Percentiles rank a stretch among this genome's conserved stretches.
phyloP scores from a whole-genome alignment of 1,140 invertebrate genomes.

The Subanguina moxae region DNA sequence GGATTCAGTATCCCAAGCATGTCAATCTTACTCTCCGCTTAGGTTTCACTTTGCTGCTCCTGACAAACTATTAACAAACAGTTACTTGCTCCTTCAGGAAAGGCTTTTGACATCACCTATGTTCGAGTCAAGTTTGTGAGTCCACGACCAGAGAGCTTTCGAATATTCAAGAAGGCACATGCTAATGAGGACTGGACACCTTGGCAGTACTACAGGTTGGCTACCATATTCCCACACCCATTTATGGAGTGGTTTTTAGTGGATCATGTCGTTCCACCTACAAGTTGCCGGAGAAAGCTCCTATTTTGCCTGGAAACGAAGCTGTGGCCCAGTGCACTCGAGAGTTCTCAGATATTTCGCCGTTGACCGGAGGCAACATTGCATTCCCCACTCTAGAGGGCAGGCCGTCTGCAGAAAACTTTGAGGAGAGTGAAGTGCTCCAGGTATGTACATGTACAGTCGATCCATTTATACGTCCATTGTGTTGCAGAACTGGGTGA shows the following conservation, averaged over 20 bases:
- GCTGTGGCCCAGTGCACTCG: slow-evolving; percentile 85
- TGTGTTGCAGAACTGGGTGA: slow-evolving; percentile 81
- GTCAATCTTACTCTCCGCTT: slow-evolving; percentile 87
- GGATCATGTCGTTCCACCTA: slow-evolving; percentile 84
- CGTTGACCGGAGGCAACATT: slow-evolving; percentile 86
- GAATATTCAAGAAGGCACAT: slow-evolving; percentile 78
- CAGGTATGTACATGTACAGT: too few relatives aligned
- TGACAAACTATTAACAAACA: too few relatives aligned
- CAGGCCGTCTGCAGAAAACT: slow-evolving; percentile 81
- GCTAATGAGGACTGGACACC: slow-evolving; percentile 79
- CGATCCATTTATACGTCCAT: too few relatives aligned
- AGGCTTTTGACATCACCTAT: slow-evolving; percentile 93
- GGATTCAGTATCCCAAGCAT: slow-evolving; percentile 80
- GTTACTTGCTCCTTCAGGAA: slow-evolving; percentile 64
- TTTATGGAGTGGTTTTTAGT: slow-evolving; percentile 56
- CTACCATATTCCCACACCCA: background rate
- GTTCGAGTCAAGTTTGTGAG: slow-evolving; percentile 86
- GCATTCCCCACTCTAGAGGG: slow-evolving; percentile 92
- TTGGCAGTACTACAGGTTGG: slow-evolving; percentile 84
- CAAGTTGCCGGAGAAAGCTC: slow-evolving; percentile 69
- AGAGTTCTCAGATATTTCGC: slow-evolving; percentile 94
- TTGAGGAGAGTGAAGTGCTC: slow-evolving; percentile 79
- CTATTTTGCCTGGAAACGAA: slow-evolving; percentile 66
- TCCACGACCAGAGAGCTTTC: slow-evolving; percentile 91
- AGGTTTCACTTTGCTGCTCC: slow-evolving; percentile 59